Evolutionary conservation across 2,113 vertebrate species (phyloP).

Genomic region (Platichthys flesus): DNA sequence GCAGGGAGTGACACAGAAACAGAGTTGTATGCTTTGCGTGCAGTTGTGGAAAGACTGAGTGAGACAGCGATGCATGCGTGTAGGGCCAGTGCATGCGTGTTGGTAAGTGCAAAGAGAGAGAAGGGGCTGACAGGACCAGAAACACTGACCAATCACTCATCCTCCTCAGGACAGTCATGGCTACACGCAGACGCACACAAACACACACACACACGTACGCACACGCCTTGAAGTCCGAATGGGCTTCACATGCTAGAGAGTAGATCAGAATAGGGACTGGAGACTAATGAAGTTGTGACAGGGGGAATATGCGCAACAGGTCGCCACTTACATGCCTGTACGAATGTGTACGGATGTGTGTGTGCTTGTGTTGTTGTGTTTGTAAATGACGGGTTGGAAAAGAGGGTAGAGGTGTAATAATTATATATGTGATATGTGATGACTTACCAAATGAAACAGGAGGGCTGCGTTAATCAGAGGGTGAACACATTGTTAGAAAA

Average conservation of each 20-base stretch:
- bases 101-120: slow-evolving; percentile 24
- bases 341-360: slow-evolving; percentile 29
- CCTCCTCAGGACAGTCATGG: slow-evolving; percentile 29
- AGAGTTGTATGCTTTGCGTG: slow-evolving; percentile 41
- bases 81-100: slow-evolving; percentile 60
- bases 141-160: slow-evolving; percentile 39
- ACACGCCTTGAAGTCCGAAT: slow-evolving; percentile 45
- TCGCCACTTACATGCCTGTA: slow-evolving; percentile 70
- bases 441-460: slow-evolving; percentile 88
- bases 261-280: slow-evolving; percentile 43
- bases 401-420: slow-evolving; percentile 49
- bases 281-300: slow-evolving; percentile 52
- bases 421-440: slow-evolving; percentile 73
- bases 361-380: slow-evolving; percentile 31
- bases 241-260: slow-evolving; percentile 67
- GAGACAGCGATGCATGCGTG: slow-evolving; percentile 70
- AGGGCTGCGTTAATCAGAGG: slow-evolving; percentile 85
- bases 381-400: slow-evolving; percentile 42
- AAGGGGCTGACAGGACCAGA: slow-evolving; percentile 50
- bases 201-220: neutral
- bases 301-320: slow-evolving; percentile 33
- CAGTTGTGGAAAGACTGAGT: slow-evolving; percentile 41
- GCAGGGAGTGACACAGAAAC: slow-evolving; percentile 53
- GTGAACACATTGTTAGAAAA: slow-evolving; percentile 81
- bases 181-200: neutral